Evolutionary conservation across 2,797 vertebrate species (phyloP).

Genomic region (Tenualosa thibaudeaui): DNA sequence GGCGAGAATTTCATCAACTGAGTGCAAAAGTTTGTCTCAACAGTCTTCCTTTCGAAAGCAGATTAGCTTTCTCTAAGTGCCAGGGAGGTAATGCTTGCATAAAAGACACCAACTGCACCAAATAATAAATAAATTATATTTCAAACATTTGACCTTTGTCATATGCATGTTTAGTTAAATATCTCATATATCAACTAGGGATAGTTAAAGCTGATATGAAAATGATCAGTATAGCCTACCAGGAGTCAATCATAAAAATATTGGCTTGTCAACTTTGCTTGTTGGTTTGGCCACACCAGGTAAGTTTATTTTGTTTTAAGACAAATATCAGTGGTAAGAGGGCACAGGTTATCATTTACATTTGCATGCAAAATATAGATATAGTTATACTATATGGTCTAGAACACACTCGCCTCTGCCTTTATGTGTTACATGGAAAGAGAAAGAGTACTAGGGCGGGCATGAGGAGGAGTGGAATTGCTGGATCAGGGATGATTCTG

Average conservation of each 20-base stretch:
- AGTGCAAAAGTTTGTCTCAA: constrained; percentile 32
- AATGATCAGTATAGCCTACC: background rate
- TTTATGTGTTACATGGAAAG: background rate
- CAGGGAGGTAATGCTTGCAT: background rate
- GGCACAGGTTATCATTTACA: background rate
- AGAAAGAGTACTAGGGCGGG: background rate
- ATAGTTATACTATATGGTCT: background rate
- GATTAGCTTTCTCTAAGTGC: constrained; percentile 48
- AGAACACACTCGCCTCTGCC: background rate
- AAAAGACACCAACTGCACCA: background rate
- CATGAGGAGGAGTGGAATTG: background rate
- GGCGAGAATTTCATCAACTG: background rate
- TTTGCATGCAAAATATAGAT: background rate
- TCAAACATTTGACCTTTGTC: background rate
- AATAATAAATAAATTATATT: background rate
- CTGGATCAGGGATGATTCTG: background rate
- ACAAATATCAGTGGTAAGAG: background rate
- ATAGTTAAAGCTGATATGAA: background rate
- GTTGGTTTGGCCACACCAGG: background rate
- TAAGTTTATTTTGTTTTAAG: background rate
- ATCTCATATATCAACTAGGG: background rate
- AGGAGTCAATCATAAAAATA: background rate
- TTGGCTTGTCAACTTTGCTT: background rate
- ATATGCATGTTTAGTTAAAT: background rate
- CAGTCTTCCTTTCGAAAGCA: constrained; percentile 56